Evolutionary conservation across 2,113 vertebrate genomes (phyloP).

Genomic region (Ceyx melanurus): DNA sequence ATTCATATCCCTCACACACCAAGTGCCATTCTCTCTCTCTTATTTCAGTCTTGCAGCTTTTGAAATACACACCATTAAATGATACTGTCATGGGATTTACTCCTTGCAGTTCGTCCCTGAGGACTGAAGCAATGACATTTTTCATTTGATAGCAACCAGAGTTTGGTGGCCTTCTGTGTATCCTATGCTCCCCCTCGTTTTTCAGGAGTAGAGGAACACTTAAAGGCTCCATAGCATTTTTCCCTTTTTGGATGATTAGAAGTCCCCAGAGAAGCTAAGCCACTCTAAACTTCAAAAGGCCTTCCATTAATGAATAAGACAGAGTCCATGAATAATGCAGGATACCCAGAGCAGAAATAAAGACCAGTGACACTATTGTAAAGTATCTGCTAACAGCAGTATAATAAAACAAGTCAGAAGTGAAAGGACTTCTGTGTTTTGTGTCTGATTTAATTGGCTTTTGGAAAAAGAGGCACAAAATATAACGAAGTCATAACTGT

Average conservation of each 20-base stretch:
- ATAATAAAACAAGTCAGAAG: conserved; percentile 47
- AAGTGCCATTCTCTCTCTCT: background rate
- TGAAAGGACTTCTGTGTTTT: background rate
- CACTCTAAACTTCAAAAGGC: conserved; percentile 24
- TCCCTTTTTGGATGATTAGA: background rate
- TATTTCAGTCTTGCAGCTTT: background rate
- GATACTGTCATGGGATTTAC: conserved; percentile 32
- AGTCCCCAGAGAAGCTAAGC: conserved; percentile 11
- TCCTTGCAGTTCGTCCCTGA: conserved; percentile 30
- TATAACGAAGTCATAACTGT: background rate
- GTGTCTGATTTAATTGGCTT: conserved; percentile 1
- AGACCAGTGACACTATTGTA: background rate
- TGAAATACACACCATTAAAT: conserved; percentile 53
- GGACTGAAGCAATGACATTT: conserved; percentile 37
- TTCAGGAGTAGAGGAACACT: background rate
- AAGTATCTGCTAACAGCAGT: conserved; percentile 33
- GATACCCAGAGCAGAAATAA: background rate
- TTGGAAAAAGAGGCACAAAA: background rate
- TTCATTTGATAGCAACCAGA: conserved; percentile 23
- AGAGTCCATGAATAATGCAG: conserved; percentile 26
- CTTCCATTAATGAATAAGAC: conserved; percentile 17
- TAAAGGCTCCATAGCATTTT: background rate
- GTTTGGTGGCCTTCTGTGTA: background rate
- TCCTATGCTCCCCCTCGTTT: background rate
- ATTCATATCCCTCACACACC: background rate